These are phyloP conservation scores for Rhingia rostrata DNA, from an alignment of 2,888 invertebrate genomes.

Conservation along the genomic window DNA sequence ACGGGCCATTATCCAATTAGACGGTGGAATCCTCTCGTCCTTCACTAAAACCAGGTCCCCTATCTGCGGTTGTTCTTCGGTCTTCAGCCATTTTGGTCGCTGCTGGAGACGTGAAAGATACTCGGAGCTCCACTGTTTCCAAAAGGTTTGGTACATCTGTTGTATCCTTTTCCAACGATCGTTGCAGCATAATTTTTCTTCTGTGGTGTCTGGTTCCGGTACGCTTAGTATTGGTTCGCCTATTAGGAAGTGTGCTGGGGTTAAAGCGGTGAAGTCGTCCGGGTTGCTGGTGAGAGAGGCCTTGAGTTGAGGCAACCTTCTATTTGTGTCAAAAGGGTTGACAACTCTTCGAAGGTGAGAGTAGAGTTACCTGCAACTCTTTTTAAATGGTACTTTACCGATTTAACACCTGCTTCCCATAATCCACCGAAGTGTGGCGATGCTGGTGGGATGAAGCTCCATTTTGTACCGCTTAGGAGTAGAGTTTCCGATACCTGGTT, in stretches of 20 bases:
- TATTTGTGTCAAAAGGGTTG: no score
- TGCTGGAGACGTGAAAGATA: background rate
- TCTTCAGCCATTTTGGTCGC: background rate
- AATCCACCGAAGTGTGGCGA: background rate
- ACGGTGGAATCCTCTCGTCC: no score
- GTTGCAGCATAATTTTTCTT: background rate
- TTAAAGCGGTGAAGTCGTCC: background rate
- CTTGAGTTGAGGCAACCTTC: slow-evolving; percentile 1
- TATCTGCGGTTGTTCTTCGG: background rate
- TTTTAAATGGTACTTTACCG: background rate
- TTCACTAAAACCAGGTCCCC: no score
- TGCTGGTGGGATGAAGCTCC: background rate
- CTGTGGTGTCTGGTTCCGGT: background rate
- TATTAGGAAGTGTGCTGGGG: background rate
- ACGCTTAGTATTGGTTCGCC: background rate
- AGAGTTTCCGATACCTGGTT: background rate
- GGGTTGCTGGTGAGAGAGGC: background rate
- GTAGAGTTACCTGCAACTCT: no score
- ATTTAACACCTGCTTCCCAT: background rate
- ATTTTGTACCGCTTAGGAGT: background rate
- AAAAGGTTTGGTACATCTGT: background rate
- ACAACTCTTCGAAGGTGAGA: no score
- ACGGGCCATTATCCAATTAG: no score
- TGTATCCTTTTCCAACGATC: background rate
- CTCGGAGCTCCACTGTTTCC: background rate